Percentiles rank a stretch among this genome's conserved stretches.
Evolutionary conservation across 64 coral and sea anemone species (phyloP).

Genomic region (Stichodactyla mertensii): DNA sequence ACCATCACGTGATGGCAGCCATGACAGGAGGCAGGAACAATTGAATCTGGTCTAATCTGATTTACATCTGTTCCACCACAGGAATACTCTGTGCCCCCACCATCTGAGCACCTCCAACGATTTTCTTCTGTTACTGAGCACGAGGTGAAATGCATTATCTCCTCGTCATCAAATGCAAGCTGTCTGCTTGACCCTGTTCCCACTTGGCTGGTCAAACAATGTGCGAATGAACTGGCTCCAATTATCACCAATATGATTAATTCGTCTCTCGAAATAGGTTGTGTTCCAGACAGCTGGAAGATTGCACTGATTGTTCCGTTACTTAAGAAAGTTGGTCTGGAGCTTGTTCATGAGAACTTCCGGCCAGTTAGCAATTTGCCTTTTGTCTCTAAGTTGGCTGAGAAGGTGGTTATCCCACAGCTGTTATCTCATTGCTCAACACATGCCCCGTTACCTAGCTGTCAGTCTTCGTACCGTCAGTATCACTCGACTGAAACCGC

Average conservation of each 20-base stretch:
- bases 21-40: too few species aligned
- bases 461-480: too few species aligned
- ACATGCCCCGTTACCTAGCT: too few species aligned
- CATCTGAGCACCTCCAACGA: not conserved
- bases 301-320: conserved; percentile 17
- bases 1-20: too few species aligned
- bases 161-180: conserved; percentile 9
- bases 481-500: too few species aligned
- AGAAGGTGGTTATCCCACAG: conserved; percentile 25
- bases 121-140: not conserved
- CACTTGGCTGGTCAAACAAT: conserved; percentile 14
- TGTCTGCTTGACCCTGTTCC: conserved; percentile 15
- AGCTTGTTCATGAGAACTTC: conserved; percentile 26
- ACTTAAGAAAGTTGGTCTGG: conserved; percentile 14
- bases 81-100: too few species aligned
- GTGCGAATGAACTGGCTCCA: not conserved
- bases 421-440: conserved; percentile 13
- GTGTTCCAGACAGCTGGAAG: conserved; percentile 20
- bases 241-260: conserved; percentile 16
- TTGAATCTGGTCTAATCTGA: too few species aligned
- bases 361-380: conserved; percentile 20
- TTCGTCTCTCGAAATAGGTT: not conserved
- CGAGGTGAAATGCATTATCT: not conserved
- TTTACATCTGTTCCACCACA: not conserved
- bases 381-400: conserved; percentile 15